Percentiles rank a stretch among this genome's conserved stretches.
Conservation (phyloP, 2,113 vertebrate species). For the Antechinus stuartii region DNA sequence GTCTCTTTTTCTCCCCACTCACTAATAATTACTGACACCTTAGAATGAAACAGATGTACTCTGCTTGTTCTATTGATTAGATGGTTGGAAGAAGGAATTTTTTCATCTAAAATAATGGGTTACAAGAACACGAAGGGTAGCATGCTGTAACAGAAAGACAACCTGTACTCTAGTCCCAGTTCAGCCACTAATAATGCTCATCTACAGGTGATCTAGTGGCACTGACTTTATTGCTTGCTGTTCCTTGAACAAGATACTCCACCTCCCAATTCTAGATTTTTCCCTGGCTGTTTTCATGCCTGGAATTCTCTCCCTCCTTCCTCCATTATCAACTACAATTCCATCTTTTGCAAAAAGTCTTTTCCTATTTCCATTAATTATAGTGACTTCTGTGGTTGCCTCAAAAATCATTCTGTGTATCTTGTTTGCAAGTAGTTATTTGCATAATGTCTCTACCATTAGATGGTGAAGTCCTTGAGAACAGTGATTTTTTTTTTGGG, state of each 20-base stretch:
- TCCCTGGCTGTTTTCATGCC: not conserved
- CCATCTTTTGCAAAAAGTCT: not conserved
- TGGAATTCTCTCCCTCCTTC: not conserved
- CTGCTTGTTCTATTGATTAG: not conserved
- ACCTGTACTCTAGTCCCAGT: not conserved
- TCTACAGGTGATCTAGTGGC: not conserved
- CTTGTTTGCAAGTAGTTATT: not conserved
- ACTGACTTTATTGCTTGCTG: not conserved
- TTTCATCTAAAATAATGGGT: conserved; percentile 17
- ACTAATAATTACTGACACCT: not conserved
- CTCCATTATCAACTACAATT: not conserved
- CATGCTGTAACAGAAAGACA: not conserved
- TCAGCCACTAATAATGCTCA: not conserved
- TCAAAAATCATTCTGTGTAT: not conserved
- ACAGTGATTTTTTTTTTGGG: not conserved
- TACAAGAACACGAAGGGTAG: not conserved
- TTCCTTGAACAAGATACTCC: not conserved
- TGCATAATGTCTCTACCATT: not conserved
- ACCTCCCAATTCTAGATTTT: not conserved
- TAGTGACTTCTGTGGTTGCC: not conserved
- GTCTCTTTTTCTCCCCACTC: not conserved
- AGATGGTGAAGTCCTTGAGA: not conserved
- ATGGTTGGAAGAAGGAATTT: conserved; percentile 14
- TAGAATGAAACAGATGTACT: not conserved
- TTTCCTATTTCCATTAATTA: not conserved